phyloP scores from a whole-genome alignment of 2,888 invertebrate genomes.

The Synanthedon tipuliformis region DNA sequence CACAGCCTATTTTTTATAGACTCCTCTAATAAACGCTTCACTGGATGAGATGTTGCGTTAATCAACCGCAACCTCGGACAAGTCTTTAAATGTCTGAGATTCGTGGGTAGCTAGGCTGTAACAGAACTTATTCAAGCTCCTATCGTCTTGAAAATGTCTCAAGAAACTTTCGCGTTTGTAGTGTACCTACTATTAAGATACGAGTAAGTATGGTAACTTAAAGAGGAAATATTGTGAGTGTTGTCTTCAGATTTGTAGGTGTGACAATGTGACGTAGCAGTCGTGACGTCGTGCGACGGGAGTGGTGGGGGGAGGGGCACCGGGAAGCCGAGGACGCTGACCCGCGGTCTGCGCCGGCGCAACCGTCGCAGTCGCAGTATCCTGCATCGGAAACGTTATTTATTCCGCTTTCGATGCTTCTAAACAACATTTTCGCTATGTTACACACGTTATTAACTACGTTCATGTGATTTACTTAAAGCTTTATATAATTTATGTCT shows the following conservation, averaged over 20 bases:
- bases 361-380: slow-evolving; percentile 13
- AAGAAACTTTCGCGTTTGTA: too few relatives aligned
- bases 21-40: slow-evolving; percentile 41
- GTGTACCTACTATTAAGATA: neutral
- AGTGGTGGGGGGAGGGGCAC: slow-evolving; percentile 5
- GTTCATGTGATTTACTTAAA: too few relatives aligned
- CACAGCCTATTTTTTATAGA: slow-evolving; percentile 43
- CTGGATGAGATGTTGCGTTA: slow-evolving; percentile 43
- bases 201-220: neutral
- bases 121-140: too few relatives aligned
- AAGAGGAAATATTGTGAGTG: neutral
- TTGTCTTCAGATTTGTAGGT: neutral
- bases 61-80: slow-evolving; percentile 5
- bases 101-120: too few relatives aligned
- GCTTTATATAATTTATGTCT: too few relatives aligned
- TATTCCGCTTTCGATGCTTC: slow-evolving; percentile 7
- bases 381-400: slow-evolving; percentile 19
- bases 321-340: slow-evolving; percentile 34
- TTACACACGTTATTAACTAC: too few relatives aligned
- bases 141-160: too few relatives aligned
- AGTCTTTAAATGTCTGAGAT: neutral
- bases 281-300: slow-evolving; percentile 35
- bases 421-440: neutral
- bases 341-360: slow-evolving; percentile 24
- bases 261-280: slow-evolving; percentile 33